These are phyloP conservation scores for Neotoxoptera formosana DNA, from an alignment of 1,140 invertebrate genomes.

Conservation along the genomic window DNA sequence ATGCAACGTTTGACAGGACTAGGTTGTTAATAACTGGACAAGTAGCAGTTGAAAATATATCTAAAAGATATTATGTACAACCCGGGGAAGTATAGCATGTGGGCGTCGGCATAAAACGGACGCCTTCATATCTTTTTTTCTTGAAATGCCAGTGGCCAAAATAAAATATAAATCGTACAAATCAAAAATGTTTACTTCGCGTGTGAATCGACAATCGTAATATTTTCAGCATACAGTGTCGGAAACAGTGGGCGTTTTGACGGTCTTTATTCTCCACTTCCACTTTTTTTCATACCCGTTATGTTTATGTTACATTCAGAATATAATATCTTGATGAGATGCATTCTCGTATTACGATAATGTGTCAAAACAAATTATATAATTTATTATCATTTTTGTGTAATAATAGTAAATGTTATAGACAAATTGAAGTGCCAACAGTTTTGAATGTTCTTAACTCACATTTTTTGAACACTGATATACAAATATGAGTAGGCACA, in stretches of 20 bases:
- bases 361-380: constrained; percentile 21
- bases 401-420: background rate
- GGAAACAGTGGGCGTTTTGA: constrained; percentile 22
- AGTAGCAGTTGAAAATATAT: constrained; percentile 22
- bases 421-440: background rate
- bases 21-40: constrained; percentile 44
- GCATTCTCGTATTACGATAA: background rate
- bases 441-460: background rate
- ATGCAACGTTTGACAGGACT: constrained; percentile 33
- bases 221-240: background rate
- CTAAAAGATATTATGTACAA: background rate
- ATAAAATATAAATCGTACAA: constrained; percentile 17
- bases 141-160: constrained; percentile 29
- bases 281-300: background rate
- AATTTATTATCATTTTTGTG: background rate
- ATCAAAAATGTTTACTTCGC: constrained; percentile 17
- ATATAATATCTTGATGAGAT: background rate
- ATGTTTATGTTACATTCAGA: background rate
- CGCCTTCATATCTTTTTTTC: constrained; percentile 12
- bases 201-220: constrained; percentile 16
- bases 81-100: background rate
- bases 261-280: background rate
- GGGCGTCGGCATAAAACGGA: constrained; percentile 26
- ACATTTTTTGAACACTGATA: background rate
- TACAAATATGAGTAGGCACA: background rate